phyloP scores from a whole-genome alignment of 2,888 invertebrate species.

The Lymantria monacha region DNA sequence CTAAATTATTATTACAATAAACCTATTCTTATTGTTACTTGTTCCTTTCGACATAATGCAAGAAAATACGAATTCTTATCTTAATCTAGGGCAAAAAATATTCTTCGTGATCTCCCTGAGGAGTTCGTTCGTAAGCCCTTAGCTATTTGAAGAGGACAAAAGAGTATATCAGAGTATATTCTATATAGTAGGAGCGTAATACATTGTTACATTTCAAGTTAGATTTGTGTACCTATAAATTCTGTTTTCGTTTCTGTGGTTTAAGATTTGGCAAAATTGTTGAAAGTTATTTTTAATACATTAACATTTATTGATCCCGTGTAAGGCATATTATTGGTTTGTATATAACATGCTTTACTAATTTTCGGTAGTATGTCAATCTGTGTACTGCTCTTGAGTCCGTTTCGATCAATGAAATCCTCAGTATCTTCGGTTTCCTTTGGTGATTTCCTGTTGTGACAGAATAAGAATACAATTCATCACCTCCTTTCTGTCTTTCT shows the following conservation, averaged over 20 bases:
- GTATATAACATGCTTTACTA: too few relatives aligned
- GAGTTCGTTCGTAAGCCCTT: conserved; percentile 8
- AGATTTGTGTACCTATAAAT: background rate
- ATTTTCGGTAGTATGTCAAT: background rate
- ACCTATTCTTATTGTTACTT: background rate
- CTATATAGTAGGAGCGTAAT: background rate
- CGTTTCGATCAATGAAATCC: too few relatives aligned
- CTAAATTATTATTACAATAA: background rate
- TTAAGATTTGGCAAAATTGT: background rate
- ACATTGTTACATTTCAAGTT: conserved; percentile 7
- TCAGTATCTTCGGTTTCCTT: too few relatives aligned
- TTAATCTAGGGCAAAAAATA: conserved; percentile 8
- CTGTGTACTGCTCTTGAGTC: too few relatives aligned
- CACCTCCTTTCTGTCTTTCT: too few relatives aligned
- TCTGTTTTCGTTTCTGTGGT: background rate
- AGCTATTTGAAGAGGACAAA: conserved; percentile 4
- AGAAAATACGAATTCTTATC: conserved; percentile 9
- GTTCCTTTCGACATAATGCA: background rate
- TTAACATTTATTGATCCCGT: background rate
- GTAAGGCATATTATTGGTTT: too few relatives aligned
- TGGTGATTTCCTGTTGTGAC: too few relatives aligned
- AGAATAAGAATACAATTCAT: too few relatives aligned
- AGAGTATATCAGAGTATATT: background rate
- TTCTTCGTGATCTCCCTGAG: conserved; percentile 4
- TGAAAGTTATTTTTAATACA: background rate